Evolutionary conservation across 2,797 vertebrate genomes (phyloP), one percentile per base, ranked within the genome.

Genomic region (Poecilia wingei): DNA sequence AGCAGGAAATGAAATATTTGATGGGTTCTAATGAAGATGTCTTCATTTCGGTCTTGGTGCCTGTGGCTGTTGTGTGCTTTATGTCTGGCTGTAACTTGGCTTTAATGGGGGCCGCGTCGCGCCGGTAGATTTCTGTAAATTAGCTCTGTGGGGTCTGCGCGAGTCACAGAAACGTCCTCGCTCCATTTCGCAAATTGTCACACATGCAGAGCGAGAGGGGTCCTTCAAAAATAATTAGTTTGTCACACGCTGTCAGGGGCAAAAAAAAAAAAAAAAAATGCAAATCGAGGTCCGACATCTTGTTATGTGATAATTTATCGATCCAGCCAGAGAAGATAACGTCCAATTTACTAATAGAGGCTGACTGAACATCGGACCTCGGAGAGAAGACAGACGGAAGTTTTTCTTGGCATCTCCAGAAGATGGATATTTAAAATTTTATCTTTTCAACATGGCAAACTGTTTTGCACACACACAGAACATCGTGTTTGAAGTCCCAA

Each of bases 301-400:
- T 91, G 91, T 94, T 93, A 85, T 78, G 84, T 85, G 91, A 88
- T 93, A 89, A 94, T 93, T 91, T 77, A 92, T 95, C 39, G 87
- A 93, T 94, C 86, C 83, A 83, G 87, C 81, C 83, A 33, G 85
- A 90, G 79, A 78, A 86, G 93, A 92, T 94, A 95, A 90, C 86
- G 81, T 91, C 87, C 86, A 80, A 86, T 91, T 92, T 90, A 77
- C 86, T 93, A 94, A 93, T 91, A 86, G 89, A 86, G 86, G 72
- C 74, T 84, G 89, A 94, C 82, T 92, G 89, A 89, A 88, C 75
- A 82, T 77, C 70, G 64, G 74, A 86, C 82, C 83, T 90, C 79
- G 55, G 82, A 77, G 77, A 78, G 71, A 45, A 80, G 14, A 33
- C 28, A 45, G 43, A 49, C 31, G 39, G 78, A 47, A 61, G 76